These are phyloP conservation scores for Acipenser oxyrinchus DNA, from an alignment of 2,797 vertebrate species.

Conservation along the genomic window DNA sequence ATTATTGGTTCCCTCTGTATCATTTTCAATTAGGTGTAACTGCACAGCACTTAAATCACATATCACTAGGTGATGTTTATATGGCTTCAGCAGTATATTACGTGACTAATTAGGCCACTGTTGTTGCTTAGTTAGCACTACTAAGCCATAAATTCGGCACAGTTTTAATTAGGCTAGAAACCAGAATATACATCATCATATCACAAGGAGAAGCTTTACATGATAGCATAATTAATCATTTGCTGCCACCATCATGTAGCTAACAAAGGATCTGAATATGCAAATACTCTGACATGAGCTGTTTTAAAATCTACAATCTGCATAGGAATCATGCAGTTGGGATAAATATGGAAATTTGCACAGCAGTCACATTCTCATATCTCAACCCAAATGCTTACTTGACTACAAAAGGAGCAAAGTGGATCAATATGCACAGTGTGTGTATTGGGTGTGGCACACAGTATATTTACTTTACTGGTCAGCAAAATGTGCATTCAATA, in stretches of 20 bases:
- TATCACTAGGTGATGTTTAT: slow-evolving; percentile 21
- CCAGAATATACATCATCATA: slow-evolving; percentile 59
- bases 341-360: not conserved
- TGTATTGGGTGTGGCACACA: no score
- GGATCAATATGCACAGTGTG: no score
- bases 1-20: no score
- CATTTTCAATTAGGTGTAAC: slow-evolving; percentile 7
- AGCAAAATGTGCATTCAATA: no score
- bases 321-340: slow-evolving; percentile 17
- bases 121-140: slow-evolving; percentile 22
- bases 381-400: no score
- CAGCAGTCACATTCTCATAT: slow-evolving; percentile 17
- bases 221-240: slow-evolving; percentile 61
- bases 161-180: slow-evolving; percentile 56
- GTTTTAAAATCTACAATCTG: slow-evolving; percentile 33
- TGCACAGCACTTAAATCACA: slow-evolving; percentile 15
- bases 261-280: slow-evolving; percentile 55
- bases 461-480: no score
- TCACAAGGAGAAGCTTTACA: slow-evolving; percentile 60
- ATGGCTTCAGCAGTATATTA: slow-evolving; percentile 6
- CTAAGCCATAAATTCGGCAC: slow-evolving; percentile 29
- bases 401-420: no score
- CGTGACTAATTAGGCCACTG: slow-evolving; percentile 16
- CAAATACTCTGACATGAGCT: slow-evolving; percentile 51
- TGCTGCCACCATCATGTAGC: slow-evolving; percentile 44